Evolutionary conservation across 1,140 invertebrate species (phyloP).

Genomic region (Anoplophora glabripennis): DNA sequence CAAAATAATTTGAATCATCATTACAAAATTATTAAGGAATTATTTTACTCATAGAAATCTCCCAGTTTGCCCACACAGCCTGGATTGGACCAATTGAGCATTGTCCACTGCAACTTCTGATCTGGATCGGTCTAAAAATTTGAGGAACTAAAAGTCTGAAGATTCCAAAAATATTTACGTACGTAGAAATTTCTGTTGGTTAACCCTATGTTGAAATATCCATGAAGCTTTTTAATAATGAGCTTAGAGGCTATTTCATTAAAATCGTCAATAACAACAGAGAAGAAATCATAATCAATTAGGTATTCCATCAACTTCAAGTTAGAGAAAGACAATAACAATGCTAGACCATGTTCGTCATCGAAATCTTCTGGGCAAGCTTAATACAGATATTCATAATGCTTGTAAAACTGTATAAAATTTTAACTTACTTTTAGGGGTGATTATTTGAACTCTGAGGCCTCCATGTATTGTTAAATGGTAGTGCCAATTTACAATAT

Average conservation of each 20-base stretch:
- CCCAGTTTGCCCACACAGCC: conserved; percentile 34
- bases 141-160: background rate
- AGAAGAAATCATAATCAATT: conserved; percentile 24
- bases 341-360: conserved; percentile 3
- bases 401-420: background rate
- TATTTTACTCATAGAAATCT: conserved; percentile 36
- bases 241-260: conserved; percentile 37
- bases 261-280: conserved; percentile 37
- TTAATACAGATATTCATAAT: conserved; percentile 6
- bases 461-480: conserved; percentile 25
- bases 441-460: conserved; percentile 29
- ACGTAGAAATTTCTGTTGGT: conserved; percentile 41
- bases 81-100: conserved; percentile 40
- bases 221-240: conserved; percentile 32
- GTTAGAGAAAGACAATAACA: conserved; percentile 21
- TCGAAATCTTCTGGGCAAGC: conserved; percentile 15
- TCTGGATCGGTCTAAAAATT: conserved; percentile 34
- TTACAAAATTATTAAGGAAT: background rate
- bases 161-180: conserved; percentile 13
- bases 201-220: conserved; percentile 39
- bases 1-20: background rate
- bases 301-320: conserved; percentile 29
- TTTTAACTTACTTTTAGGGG: conserved; percentile 25
- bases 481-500: conserved; percentile 35
- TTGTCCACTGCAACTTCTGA: conserved; percentile 40